Percentiles rank a stretch among this genome's conserved stretches.
Evolutionary conservation across 2,888 invertebrate genomes (phyloP).

Genomic region (Drosophila paranaensis): DNA sequence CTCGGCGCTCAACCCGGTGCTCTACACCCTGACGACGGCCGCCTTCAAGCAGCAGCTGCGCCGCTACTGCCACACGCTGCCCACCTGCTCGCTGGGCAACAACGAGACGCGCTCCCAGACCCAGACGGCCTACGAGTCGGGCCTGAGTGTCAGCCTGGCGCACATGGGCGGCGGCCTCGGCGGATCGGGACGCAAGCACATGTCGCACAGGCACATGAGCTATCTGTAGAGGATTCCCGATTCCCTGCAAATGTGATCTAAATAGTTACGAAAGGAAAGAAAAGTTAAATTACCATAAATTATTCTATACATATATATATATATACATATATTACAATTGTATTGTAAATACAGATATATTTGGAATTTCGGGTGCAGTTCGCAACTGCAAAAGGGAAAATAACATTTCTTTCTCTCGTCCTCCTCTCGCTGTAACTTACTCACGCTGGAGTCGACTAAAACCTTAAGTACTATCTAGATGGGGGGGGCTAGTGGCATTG

Average conservation of each 20-base stretch:
- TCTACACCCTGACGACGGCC: conserved; percentile 87
- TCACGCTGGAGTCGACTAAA: background rate
- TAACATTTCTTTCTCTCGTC: background rate
- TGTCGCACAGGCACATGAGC: conserved; percentile 83
- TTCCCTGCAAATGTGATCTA: conserved; percentile 60
- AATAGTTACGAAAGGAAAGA: conserved; percentile 20
- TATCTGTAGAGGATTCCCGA: conserved; percentile 63
- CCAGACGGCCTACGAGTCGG: conserved; percentile 85
- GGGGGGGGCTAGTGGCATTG: background rate
- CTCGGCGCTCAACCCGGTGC: conserved; percentile 87
- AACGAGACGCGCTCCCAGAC: conserved; percentile 81
- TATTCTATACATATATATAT: conserved; percentile 47
- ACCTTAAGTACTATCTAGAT: background rate
- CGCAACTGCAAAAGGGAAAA: conserved; percentile 11
- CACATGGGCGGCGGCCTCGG: conserved; percentile 82
- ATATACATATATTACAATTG: conserved; percentile 33
- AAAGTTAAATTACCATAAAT: conserved; percentile 39
- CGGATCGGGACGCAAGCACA: conserved; percentile 77
- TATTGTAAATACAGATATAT: conserved; percentile 30
- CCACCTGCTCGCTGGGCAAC: conserved; percentile 70
- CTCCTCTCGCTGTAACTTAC: too few relatives aligned
- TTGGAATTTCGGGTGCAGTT: conserved; percentile 35
- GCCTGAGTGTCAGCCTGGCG: conserved; percentile 85
- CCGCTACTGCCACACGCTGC: conserved; percentile 76
- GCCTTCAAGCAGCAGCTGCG: conserved; percentile 86